phyloP scores from a whole-genome alignment of 2,797 vertebrate species.

The Parotocinclus haroldoi region DNA sequence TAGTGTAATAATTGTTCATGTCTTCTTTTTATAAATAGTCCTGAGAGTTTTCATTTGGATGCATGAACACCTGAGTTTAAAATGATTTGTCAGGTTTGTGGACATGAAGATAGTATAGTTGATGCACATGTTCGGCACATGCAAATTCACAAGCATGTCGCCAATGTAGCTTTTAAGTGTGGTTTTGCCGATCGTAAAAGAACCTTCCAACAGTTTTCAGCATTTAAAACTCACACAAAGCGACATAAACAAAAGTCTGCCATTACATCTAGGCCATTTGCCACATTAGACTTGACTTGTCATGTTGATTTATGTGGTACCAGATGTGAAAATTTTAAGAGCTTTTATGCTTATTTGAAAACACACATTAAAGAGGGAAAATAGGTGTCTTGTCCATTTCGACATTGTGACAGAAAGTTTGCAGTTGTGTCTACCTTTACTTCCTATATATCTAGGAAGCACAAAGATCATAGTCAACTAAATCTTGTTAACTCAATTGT shows the following conservation, averaged over 20 bases:
- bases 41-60: not conserved
- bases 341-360: slow-evolving; percentile 4
- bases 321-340: not conserved
- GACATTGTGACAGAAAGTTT: slow-evolving; percentile 1
- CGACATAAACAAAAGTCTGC: not conserved
- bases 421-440: not conserved
- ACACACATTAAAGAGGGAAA: slow-evolving; percentile 6
- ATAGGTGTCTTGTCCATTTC: not conserved
- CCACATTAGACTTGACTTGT: slow-evolving; percentile 1
- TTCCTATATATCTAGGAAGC: not conserved
- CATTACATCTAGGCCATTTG: not conserved
- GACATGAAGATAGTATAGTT: not conserved
- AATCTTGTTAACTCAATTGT: not conserved
- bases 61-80: not conserved
- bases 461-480: not conserved
- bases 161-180: slow-evolving; percentile 4
- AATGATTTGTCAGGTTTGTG: slow-evolving; percentile 1
- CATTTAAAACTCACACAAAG: slow-evolving; percentile 1
- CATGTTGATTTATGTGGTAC: slow-evolving; percentile 8
- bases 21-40: not conserved
- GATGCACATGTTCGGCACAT: slow-evolving; percentile 1
- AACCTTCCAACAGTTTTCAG: not conserved
- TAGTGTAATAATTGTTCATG: not conserved
- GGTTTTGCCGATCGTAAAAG: not conserved
- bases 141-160: not conserved